These are phyloP conservation scores for Athalia circularis DNA, from an alignment of 2,888 invertebrate genomes.

Conservation along the genomic window DNA sequence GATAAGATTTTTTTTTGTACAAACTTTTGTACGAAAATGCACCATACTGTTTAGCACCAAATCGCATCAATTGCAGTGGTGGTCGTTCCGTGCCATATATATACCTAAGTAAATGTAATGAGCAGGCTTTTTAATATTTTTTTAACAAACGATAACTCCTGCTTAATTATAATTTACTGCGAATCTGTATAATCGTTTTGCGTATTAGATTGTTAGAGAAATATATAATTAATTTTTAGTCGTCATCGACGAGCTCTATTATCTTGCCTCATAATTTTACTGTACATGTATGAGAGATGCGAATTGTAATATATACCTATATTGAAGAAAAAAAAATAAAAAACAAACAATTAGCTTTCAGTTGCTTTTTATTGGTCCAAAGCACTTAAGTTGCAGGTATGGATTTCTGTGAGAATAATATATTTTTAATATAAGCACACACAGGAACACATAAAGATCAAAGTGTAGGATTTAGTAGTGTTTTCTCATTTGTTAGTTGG, in stretches of 20 bases:
- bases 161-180: conserved; percentile 1
- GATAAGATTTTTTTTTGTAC: conserved; percentile 14
- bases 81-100: conserved; percentile 36
- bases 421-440: background rate
- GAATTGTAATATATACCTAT: conserved; percentile 27
- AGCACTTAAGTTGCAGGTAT: too few relatives aligned
- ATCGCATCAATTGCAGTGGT: conserved; percentile 19
- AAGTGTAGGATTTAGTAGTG: background rate
- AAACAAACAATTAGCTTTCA: background rate
- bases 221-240: conserved; percentile 4
- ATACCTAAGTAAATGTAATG: background rate
- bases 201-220: conserved; percentile 17
- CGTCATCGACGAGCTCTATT: conserved; percentile 14
- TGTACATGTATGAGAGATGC: conserved; percentile 24
- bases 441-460: background rate
- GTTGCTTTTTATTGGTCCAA: too few relatives aligned
- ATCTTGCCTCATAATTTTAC: conserved; percentile 30
- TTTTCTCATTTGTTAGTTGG: background rate
- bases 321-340: conserved; percentile 4
- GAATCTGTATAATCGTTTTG: conserved; percentile 11
- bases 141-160: background rate
- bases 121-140: conserved; percentile 11
- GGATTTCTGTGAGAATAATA: background rate
- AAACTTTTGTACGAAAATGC: conserved; percentile 15
- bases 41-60: conserved; percentile 36